These are phyloP conservation scores for Drosophila ficusphila DNA, from an alignment of 1,140 invertebrate species.

Conservation along the genomic window DNA sequence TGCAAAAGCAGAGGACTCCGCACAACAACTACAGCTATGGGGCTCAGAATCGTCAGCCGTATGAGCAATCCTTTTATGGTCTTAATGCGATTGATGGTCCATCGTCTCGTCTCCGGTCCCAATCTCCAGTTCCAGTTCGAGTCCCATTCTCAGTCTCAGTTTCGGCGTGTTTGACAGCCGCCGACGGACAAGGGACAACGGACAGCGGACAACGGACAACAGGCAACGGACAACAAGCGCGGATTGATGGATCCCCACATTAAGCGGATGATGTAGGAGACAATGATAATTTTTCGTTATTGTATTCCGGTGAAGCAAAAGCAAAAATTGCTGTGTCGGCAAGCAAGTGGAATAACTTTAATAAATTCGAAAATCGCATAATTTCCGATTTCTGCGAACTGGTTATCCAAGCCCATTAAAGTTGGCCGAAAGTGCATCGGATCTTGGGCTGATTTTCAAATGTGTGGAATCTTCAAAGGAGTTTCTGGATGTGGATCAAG, in stretches of 20 bases:
- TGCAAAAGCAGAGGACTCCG: conserved; percentile 48
- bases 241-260: conserved; percentile 83
- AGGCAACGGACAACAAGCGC: conserved; percentile 54
- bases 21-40: conserved; percentile 40
- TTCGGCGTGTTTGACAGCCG: conserved; percentile 56
- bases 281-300: conserved; percentile 80
- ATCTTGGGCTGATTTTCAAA: conserved; percentile 30
- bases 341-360: conserved; percentile 52
- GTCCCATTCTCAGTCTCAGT: conserved; percentile 7
- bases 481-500: conserved; percentile 27
- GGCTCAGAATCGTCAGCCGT: conserved; percentile 54
- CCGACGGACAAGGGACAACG: conserved; percentile 30
- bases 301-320: conserved; percentile 66
- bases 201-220: conserved; percentile 16
- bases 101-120: conserved; percentile 25
- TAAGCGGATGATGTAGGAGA: conserved; percentile 77
- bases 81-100: conserved; percentile 83
- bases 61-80: conserved; percentile 83
- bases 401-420: conserved; percentile 54
- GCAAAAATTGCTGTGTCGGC: conserved; percentile 21
- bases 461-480: conserved; percentile 52
- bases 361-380: conserved; percentile 71
- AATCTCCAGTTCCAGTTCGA: conserved; percentile 12
- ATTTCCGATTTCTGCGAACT: conserved; percentile 65
- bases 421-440: conserved; percentile 41